A percentile compares a stretch with the other conserved stretches of the same genome.
Conservation (phyloP, 2,113 vertebrate species). For the Clarias gariepinus region DNA sequence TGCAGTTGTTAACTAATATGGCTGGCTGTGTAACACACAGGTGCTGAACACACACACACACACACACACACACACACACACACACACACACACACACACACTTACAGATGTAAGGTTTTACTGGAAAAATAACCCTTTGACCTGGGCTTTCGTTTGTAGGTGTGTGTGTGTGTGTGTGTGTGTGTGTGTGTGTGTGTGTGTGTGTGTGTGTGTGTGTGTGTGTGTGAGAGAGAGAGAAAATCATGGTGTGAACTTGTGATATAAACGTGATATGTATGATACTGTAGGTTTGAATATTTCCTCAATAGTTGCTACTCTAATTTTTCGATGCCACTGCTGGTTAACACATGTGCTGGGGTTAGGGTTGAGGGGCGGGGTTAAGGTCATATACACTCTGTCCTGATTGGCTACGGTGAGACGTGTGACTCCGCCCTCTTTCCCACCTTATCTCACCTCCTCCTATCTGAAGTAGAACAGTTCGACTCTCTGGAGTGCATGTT, state of each 20-base stretch:
- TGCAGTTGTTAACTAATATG: conserved; percentile 54
- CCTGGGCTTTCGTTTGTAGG: background rate
- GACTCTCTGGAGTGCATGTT: background rate
- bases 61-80: background rate
- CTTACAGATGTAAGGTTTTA: background rate
- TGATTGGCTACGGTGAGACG: background rate
- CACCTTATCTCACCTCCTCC: background rate
- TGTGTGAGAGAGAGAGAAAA: background rate
- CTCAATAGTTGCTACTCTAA: too few relatives aligned
- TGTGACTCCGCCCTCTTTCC: background rate
- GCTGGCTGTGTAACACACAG: conserved; percentile 60
- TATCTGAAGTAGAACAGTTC: conserved; percentile 9
- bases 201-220: background rate
- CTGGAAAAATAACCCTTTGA: background rate
- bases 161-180: background rate
- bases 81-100: conserved; percentile 20
- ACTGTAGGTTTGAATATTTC: background rate
- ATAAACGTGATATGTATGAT: background rate
- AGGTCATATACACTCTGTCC: background rate
- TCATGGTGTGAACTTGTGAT: background rate
- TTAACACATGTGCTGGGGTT: background rate
- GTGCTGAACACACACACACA: conserved; percentile 51
- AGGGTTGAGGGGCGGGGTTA: background rate
- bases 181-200: background rate
- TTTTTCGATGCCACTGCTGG: background rate